A percentile compares a stretch with the other conserved stretches of the same genome.
Conservation (phyloP, 2,113 vertebrate species). For the Phasianus colchicus region DNA sequence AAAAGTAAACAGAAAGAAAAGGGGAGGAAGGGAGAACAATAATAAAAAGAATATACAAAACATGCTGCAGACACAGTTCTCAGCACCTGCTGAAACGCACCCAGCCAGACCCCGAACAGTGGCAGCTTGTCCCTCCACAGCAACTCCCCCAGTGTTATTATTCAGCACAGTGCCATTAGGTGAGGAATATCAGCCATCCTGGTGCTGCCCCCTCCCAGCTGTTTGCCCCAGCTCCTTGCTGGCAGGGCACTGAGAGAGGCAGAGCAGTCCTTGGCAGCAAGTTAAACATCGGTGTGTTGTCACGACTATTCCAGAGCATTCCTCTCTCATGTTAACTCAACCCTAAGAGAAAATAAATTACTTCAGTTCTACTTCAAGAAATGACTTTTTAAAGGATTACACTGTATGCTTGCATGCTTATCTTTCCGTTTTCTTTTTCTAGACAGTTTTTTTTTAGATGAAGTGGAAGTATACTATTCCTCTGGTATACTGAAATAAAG, state of each 20-base stretch:
- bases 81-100: no score
- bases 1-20: background rate
- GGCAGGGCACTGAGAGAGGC: background rate
- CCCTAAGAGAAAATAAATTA: background rate
- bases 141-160: background rate
- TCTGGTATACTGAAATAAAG: background rate
- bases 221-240: background rate
- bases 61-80: background rate
- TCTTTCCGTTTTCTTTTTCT: background rate
- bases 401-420: background rate
- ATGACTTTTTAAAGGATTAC: background rate
- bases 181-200: background rate
- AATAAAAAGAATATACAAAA: background rate
- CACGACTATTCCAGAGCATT: background rate
- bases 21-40: background rate
- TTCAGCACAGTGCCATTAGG: no score
- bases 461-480: background rate
- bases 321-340: background rate
- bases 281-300: background rate
- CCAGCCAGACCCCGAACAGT: background rate
- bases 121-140: background rate
- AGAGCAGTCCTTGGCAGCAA: background rate
- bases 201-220: background rate
- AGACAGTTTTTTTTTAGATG: background rate
- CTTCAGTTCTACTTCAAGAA: background rate